These are phyloP conservation scores for Iguana delicatissima DNA, from an alignment of 2,797 vertebrate species.

Conservation along the genomic window DNA sequence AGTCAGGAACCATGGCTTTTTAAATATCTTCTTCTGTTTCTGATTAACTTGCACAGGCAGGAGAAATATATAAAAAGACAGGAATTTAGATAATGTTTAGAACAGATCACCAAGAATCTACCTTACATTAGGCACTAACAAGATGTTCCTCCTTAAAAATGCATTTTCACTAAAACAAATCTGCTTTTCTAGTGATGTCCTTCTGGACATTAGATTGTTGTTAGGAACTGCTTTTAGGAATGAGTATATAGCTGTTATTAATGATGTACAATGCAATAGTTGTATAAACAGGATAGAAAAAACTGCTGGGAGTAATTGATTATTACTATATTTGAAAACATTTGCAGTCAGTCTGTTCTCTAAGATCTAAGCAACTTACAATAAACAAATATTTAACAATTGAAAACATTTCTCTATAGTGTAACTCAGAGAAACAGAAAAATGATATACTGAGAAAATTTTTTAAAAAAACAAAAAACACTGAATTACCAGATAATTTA, in stretches of 20 bases:
- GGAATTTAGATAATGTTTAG: neutral
- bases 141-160: neutral
- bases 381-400: too few species aligned
- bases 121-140: neutral
- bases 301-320: neutral
- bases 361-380: too few species aligned
- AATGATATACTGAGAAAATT: too few species aligned
- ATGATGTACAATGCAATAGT: neutral
- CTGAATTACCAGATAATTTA: neutral
- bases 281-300: neutral
- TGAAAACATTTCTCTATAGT: too few species aligned
- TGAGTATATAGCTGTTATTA: neutral
- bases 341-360: too few species aligned
- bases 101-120: neutral
- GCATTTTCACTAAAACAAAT: rapidly evolving
- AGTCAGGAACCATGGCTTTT: neutral
- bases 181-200: neutral
- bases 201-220: slow-evolving; percentile 5
- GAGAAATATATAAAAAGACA: neutral
- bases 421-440: too few species aligned
- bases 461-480: too few species aligned
- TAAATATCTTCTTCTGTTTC: neutral
- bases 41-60: neutral
- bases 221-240: neutral
- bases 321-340: neutral